phyloP scores from a whole-genome alignment of 2,113 vertebrate genomes.

The Alethe castanea region DNA sequence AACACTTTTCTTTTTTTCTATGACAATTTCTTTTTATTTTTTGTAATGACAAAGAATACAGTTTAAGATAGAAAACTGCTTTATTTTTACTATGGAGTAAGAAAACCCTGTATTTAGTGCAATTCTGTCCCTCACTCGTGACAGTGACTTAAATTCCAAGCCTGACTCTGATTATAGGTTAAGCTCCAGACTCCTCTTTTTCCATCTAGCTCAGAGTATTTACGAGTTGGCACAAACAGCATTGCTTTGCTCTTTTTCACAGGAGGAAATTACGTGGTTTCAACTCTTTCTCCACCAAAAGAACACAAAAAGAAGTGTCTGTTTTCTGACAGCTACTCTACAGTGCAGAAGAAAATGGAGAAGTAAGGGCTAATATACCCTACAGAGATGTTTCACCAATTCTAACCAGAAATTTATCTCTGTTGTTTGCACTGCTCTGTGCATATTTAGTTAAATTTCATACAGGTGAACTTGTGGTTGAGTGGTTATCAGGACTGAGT shows the following conservation, averaged over 20 bases:
- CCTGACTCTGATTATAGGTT: not conserved
- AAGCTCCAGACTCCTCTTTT: not conserved
- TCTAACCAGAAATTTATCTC: not conserved
- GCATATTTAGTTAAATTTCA: not conserved
- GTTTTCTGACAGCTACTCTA: not conserved
- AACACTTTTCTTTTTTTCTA: not conserved
- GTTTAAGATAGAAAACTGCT: not conserved
- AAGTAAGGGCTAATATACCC: not conserved
- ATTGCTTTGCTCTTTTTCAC: not conserved
- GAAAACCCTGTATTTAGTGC: not conserved
- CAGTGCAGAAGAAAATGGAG: not conserved
- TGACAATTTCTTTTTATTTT: not conserved
- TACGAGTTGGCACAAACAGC: not conserved
- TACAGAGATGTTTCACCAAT: not conserved
- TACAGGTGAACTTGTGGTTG: not conserved
- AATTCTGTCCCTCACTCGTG: not conserved
- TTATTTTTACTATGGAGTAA: not conserved
- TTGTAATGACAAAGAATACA: not conserved
- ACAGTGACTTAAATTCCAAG: not conserved
- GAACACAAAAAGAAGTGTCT: not conserved
- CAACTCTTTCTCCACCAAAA: not conserved
- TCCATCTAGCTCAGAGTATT: not conserved
- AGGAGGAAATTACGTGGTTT: not conserved
- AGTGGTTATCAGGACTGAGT: not conserved
- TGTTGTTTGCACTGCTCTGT: not conserved